phyloP scores from a whole-genome alignment of 2,888 invertebrate genomes.

The Troilus luridus region DNA sequence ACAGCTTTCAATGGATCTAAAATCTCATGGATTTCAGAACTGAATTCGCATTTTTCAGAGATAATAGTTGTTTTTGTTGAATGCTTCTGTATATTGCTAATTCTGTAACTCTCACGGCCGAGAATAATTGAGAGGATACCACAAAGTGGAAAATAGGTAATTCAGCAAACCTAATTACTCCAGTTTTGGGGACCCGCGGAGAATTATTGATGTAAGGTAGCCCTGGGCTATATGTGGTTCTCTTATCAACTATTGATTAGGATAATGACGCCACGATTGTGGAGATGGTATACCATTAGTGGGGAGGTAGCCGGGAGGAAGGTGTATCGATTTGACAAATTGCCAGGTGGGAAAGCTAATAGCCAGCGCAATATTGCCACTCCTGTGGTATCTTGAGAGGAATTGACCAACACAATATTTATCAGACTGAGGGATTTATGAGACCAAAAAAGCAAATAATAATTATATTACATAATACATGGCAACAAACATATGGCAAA shows the following conservation, averaged over 20 bases:
- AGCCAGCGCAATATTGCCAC: background rate
- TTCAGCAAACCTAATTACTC: background rate
- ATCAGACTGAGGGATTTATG: background rate
- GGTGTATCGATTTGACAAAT: background rate
- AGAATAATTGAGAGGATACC: background rate
- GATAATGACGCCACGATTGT: background rate
- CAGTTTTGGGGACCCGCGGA: background rate
- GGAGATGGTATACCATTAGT: background rate
- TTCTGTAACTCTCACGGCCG: background rate
- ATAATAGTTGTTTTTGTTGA: no score
- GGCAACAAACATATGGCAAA: no score
- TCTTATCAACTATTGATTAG: background rate
- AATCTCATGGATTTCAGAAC: no score
- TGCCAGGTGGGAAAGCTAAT: background rate
- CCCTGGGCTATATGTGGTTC: background rate
- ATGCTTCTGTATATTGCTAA: no score
- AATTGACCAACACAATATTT: background rate
- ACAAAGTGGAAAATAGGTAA: background rate
- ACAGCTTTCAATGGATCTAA: no score
- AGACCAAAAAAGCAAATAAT: background rate
- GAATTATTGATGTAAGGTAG: background rate
- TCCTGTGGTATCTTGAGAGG: background rate
- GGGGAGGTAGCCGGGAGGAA: background rate
- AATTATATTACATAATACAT: constrained; percentile 67
- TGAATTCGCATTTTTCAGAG: no score